These are phyloP conservation scores for Campoletis raptor DNA, from an alignment of 2,888 invertebrate genomes.

Conservation along the genomic window DNA sequence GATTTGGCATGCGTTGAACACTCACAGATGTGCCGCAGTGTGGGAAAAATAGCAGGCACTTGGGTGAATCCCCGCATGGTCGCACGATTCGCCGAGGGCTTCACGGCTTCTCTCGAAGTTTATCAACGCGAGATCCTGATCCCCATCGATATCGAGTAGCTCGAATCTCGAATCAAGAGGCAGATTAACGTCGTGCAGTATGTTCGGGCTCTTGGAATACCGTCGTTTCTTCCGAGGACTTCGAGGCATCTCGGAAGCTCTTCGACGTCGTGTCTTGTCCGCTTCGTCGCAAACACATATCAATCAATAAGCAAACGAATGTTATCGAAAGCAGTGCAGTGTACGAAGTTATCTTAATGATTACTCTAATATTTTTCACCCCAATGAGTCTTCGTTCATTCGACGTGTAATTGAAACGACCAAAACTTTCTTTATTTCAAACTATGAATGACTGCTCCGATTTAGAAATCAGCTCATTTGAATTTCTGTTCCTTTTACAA, in stretches of 20 bases:
- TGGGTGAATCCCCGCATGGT: conserved; percentile 81
- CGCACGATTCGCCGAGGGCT: conserved; percentile 78
- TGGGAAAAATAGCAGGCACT: conserved; percentile 83
- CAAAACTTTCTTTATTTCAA: neutral
- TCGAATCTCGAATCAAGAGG: conserved; percentile 80
- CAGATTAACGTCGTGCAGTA: conserved; percentile 75
- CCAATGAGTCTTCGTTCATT: neutral
- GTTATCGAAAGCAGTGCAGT: neutral
- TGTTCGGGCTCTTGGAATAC: conserved; percentile 79
- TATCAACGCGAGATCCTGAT: conserved; percentile 81
- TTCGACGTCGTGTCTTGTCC: conserved; percentile 79
- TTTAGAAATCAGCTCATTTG: conserved; percentile 6
- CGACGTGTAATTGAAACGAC: neutral
- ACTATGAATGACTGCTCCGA: neutral
- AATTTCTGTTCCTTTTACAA: neutral
- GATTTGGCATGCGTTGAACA: conserved; percentile 42
- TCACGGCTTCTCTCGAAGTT: conserved; percentile 79
- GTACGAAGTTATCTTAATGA: neutral
- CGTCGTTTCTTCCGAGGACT: conserved; percentile 79
- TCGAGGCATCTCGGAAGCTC: conserved; percentile 80
- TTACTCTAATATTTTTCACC: neutral
- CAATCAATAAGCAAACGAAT: neutral
- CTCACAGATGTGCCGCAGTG: conserved; percentile 82
- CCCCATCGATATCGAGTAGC: conserved; percentile 80
- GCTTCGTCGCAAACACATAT: conserved; percentile 24